phyloP scores from a whole-genome alignment of 2,888 invertebrate species.

The Phengaris arion region DNA sequence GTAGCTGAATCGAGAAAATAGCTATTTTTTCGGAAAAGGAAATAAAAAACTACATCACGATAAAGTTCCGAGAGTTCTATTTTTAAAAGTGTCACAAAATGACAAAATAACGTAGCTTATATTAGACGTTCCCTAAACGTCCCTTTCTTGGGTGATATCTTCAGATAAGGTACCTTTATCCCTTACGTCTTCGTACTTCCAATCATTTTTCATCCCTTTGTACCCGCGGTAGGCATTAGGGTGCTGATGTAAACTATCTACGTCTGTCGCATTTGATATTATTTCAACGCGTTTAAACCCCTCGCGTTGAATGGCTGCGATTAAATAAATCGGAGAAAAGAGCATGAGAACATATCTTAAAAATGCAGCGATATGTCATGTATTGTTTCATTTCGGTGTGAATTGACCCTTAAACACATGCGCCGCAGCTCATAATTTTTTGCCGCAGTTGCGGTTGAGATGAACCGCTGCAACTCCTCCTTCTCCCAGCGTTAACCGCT shows the following conservation, averaged over 20 bases:
- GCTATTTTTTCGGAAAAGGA: no score
- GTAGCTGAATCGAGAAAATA: no score
- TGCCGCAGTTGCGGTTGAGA: no score
- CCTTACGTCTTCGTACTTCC: constrained; percentile 63
- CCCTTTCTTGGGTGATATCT: constrained; percentile 45
- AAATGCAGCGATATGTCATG: no score
- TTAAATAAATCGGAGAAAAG: no score
- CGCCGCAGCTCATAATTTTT: no score
- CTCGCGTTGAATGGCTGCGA: not conserved
- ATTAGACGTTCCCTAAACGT: constrained; percentile 29
- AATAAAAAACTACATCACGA: no score
- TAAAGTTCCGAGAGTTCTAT: not conserved
- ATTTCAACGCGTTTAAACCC: not conserved
- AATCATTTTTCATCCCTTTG: constrained; percentile 76
- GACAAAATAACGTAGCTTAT: constrained; percentile 21
- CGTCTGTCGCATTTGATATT: constrained; percentile 44
- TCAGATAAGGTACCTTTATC: constrained; percentile 71
- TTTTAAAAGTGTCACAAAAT: constrained; percentile 21
- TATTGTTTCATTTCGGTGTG: no score
- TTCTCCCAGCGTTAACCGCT: no score
- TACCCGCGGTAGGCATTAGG: constrained; percentile 65
- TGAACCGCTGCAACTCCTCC: no score
- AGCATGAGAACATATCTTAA: no score
- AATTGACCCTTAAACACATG: no score
- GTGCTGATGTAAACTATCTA: constrained; percentile 55